These are phyloP conservation scores for fruit fly (Drosophila melanogaster) DNA, from an alignment of 1,140 invertebrate genomes.

Conservation along the genomic window DNA sequence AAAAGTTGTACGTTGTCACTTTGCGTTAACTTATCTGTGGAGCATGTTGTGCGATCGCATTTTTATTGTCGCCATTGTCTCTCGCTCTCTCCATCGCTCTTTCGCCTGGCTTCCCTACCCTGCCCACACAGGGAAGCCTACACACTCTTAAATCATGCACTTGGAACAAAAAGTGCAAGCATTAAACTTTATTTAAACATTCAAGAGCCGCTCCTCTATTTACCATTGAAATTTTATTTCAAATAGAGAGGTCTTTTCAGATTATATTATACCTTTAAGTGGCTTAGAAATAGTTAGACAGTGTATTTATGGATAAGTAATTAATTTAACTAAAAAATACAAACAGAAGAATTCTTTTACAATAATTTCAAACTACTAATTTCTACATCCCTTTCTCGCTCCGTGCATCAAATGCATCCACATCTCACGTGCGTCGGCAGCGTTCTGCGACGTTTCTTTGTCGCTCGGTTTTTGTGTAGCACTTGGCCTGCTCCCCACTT, in stretches of 20 bases:
- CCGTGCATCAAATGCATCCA: conserved; percentile 35
- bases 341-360: too few relatives aligned
- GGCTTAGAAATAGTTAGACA: too few relatives aligned
- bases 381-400: background rate
- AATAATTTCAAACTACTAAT: background rate
- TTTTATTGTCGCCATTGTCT: conserved; percentile 83
- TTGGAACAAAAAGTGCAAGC: background rate
- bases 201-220: too few relatives aligned
- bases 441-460: conserved; percentile 55
- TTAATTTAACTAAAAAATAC: too few relatives aligned
- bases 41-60: conserved; percentile 82
- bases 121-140: conserved; percentile 60
- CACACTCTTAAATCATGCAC: conserved; percentile 29
- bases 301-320: too few relatives aligned
- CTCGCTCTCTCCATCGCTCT: conserved; percentile 29
- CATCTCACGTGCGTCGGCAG: conserved; percentile 54
- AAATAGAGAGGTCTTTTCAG: too few relatives aligned
- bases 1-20: conserved; percentile 83
- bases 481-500: conserved; percentile 75
- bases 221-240: too few relatives aligned
- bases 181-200: too few relatives aligned
- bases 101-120: conserved; percentile 17
- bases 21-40: conserved; percentile 81
- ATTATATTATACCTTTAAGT: too few relatives aligned
- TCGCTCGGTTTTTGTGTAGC: conserved; percentile 72